Conservation (phyloP, 1,140 invertebrate genomes). For the Dreissena polymorpha region DNA sequence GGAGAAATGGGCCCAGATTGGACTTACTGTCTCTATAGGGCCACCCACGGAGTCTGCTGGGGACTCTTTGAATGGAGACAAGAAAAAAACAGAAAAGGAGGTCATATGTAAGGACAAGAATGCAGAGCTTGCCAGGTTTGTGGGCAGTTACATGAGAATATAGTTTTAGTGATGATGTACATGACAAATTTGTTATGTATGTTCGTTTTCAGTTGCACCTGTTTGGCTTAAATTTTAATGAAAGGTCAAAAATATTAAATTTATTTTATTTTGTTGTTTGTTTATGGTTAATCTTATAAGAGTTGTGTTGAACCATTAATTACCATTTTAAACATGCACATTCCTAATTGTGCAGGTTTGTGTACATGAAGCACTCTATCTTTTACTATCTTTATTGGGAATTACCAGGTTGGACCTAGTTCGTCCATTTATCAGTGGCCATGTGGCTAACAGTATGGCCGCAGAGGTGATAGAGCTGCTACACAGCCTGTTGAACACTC, state of each 20-base stretch:
- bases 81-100: constrained; percentile 76
- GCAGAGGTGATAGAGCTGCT: constrained; percentile 79
- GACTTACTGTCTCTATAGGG: constrained; percentile 77
- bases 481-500: constrained; percentile 74
- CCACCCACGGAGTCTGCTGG: constrained; percentile 73
- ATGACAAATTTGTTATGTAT: neutral
- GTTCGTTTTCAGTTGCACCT: neutral
- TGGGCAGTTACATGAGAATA: neutral
- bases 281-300: no score
- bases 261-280: no score
- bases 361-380: neutral
- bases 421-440: constrained; percentile 79
- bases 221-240: no score
- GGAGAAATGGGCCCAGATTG: constrained; percentile 78
- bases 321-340: no score
- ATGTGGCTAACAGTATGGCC: constrained; percentile 80
- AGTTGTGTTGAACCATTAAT: no score
- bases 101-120: constrained; percentile 79
- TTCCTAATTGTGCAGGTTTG: neutral
- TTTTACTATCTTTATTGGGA: neutral
- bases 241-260: no score
- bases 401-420: constrained; percentile 75
- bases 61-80: constrained; percentile 66
- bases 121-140: constrained; percentile 75
- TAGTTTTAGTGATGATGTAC: neutral